phyloP scores from a whole-genome alignment of 2,888 invertebrate genomes.

The Pheosia tremula region DNA sequence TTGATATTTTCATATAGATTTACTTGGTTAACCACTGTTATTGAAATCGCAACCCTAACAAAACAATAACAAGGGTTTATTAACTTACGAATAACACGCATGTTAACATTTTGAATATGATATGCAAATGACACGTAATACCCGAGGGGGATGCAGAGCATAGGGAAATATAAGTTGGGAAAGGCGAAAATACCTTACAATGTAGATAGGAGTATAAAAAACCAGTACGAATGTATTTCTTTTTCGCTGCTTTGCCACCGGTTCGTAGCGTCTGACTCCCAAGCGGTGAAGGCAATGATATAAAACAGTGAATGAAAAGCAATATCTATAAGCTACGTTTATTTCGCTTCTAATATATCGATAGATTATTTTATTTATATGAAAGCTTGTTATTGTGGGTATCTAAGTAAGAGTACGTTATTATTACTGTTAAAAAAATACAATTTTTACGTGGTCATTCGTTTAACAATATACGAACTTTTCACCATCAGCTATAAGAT shows the following conservation, averaged over 20 bases:
- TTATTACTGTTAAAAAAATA: too few species aligned
- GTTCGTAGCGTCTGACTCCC: neutral
- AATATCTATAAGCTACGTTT: neutral
- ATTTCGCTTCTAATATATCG: neutral
- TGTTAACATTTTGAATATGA: slow-evolving; percentile 36
- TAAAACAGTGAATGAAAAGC: neutral
- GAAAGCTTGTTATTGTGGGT: too few species aligned
- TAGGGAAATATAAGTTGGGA: neutral
- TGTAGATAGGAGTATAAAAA: neutral
- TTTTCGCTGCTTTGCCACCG: neutral
- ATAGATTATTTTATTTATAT: neutral
- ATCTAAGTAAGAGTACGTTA: too few species aligned
- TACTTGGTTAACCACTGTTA: neutral
- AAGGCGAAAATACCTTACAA: slow-evolving; percentile 1
- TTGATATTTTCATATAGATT: neutral
- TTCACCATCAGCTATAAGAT: too few species aligned
- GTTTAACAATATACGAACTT: too few species aligned
- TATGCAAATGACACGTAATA: slow-evolving; percentile 2
- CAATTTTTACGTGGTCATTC: too few species aligned
- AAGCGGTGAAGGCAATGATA: neutral
- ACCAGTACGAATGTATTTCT: neutral
- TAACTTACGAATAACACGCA: slow-evolving; percentile 13
- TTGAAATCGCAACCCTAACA: neutral
- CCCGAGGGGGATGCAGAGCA: neutral
- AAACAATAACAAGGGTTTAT: slow-evolving; percentile 21